phyloP scores from a whole-genome alignment of 2,888 invertebrate species.

The Mesorhabditis spiculigera region DNA sequence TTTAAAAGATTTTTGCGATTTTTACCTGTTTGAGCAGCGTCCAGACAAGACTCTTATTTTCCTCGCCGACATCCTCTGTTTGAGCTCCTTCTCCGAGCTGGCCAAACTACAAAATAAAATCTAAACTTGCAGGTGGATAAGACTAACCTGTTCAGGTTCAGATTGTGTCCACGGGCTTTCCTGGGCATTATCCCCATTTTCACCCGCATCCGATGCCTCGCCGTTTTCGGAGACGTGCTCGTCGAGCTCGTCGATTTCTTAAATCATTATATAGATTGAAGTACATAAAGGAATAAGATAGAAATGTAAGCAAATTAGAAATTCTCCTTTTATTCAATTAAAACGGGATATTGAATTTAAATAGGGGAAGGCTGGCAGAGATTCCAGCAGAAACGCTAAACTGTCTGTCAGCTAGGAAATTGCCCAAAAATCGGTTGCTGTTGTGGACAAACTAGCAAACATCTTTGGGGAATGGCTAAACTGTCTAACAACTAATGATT shows the following conservation, averaged over 20 bases:
- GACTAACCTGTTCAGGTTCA: conserved; percentile 28
- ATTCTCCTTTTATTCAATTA: too few species aligned
- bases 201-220: too few species aligned
- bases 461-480: too few species aligned
- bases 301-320: not conserved
- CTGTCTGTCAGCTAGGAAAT: too few species aligned
- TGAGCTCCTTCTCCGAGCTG: conserved; percentile 65
- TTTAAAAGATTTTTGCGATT: too few species aligned
- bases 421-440: too few species aligned
- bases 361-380: too few species aligned
- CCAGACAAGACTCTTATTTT: conserved; percentile 91
- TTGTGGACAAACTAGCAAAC: too few species aligned
- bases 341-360: too few species aligned
- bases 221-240: conserved; percentile 60
- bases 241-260: conserved; percentile 22
- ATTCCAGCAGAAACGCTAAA: too few species aligned
- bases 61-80: conserved; percentile 86
- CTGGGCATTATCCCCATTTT: conserved; percentile 18
- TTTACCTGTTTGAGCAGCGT: conserved; percentile 78
- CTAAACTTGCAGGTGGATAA: not conserved
- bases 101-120: conserved; percentile 27
- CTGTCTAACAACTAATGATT: too few species aligned
- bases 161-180: conserved; percentile 34
- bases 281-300: conserved; percentile 5
- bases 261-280: not conserved